Base-by-base conservation (phyloP, 2,888 invertebrate species). In the Protophormia terraenovae region DNA sequence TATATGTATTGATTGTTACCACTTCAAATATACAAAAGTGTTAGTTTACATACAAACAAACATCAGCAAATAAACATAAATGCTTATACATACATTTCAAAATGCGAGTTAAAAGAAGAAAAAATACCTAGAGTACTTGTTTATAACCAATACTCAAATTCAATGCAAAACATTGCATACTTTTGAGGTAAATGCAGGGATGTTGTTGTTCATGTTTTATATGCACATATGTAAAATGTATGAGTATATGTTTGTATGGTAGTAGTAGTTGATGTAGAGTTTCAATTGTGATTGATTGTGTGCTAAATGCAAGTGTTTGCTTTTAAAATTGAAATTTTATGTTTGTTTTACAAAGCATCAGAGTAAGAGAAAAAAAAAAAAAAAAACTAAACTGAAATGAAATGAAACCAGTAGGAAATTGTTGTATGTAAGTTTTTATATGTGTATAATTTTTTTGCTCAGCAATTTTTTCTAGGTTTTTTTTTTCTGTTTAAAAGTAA, bases 251-350 rank as follows among this genome's bases (percentile, higher is more conserved):
- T 53, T 67, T 58, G 32, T 47, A 29, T 32, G 55, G 12, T n/a
- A 14, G 32, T 45, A 67, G 62, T 62, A 62, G 69, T 69, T 69
- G 73, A 50, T 45, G 47, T 73, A 67, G 45, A 76, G 45, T 76
- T 71, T 53, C 29, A 71, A 75, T 66, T 82, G 85, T 82, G 85
- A 82, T 82, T 85, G 85, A 82, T 78, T 85, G 78, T 85, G 85
- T 66, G 69, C 81, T 69, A 79, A 85, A 78, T 78, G 78, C 78
- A 79, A 85, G 75, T 82, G 82, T 85, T 82, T 82, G 78, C 78
- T 82, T 82, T 82, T 53, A 79, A 85, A 82, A 85, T 85, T 85
- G 85, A 82, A 85, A 82, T 71, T 85, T 69, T 79, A 50, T 85
- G 81, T 85, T 85, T 82, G 64, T 71, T 82, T 78, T 75, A 10